Percentiles rank a stretch among this genome's conserved stretches.
Evolutionary conservation across 2,888 invertebrate species (phyloP).

Genomic region (Patella caerulea): DNA sequence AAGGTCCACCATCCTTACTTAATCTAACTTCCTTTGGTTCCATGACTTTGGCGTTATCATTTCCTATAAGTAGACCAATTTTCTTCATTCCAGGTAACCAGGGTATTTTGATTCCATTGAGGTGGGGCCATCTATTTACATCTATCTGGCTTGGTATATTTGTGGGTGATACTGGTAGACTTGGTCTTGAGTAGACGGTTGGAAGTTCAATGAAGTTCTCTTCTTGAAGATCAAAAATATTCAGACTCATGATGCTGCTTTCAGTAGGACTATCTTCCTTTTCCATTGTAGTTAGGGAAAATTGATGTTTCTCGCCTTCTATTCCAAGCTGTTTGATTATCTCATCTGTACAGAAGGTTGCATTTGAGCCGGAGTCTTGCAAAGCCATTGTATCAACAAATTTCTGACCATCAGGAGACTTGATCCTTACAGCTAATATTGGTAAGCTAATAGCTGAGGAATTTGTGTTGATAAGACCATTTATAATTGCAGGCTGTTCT

Average conservation of each 20-base stretch:
- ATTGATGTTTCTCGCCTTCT: slow-evolving; percentile 9
- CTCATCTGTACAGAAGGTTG: not conserved
- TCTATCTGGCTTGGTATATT: not conserved
- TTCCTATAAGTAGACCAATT: slow-evolving; percentile 12
- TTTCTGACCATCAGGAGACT: not conserved
- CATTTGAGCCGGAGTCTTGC: slow-evolving; percentile 21
- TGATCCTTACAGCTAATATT: slow-evolving; percentile 23
- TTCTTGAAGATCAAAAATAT: not conserved
- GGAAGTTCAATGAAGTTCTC: not conserved
- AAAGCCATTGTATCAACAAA: slow-evolving; percentile 15
- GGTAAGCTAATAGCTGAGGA: slow-evolving; percentile 9
- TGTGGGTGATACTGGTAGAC: not conserved
- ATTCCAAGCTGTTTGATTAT: not conserved
- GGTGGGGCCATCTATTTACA: not conserved
- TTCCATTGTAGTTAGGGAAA: slow-evolving; percentile 20
- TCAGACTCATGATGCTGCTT: not conserved
- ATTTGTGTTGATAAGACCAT: not conserved
- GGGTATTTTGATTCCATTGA: not conserved
- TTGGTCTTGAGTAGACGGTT: slow-evolving; percentile 6
- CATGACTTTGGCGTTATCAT: slow-evolving; percentile 7
- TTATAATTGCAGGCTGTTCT: not conserved
- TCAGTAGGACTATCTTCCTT: not conserved
- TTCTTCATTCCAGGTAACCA: not conserved
- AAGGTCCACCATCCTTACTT: slow-evolving; percentile 21
- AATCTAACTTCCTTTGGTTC: slow-evolving; percentile 10